Base-by-base conservation (phyloP, 1,140 invertebrate genomes). In the Odontomachus brunneus region DNA sequence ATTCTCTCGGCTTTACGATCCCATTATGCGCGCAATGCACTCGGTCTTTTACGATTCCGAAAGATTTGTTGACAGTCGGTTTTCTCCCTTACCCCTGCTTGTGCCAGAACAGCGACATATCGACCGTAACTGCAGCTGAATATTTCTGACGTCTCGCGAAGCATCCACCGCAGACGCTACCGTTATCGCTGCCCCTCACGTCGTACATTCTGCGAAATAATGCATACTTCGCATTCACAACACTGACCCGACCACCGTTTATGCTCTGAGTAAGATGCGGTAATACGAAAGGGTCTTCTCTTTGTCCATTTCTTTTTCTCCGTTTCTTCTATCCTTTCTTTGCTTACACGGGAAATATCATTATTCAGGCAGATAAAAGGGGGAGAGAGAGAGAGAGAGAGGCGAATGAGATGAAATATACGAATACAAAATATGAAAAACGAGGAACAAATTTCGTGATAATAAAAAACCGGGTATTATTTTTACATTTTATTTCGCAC, bases 341-440 rank as follows among this genome's bases (percentile, higher is more conserved):
- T 5, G 29, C 15, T 66, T 1, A 2, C 12, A 5, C 3, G 1
- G 4, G 11, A 53, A 51, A 14, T 65, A 38, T 67, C 38, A 38
- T 75, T 4, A 26, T 63, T 29, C 11, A n/a, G 22, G 9, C n/a
- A 4, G 5, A 12, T 9, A 0, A 1, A 49, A 3, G 29, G 33
- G 51, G 5, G 0, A 60, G n/a, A 14, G 29, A 2, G 65, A 4
- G 33, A 4, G 7, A 9, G 9, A 19, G 5, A 1, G 0, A 26
- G 63, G n/a, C n/a, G n/a, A n/a, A n/a, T n/a, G n/a, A n/a, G n/a
- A 75, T 38, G 17, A 71, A 33, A 55, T 55, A 22, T 53, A 71
- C 3, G 14, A 53, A 33, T 63, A n/a, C n/a, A n/a, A 48, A 73
- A 60, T 73, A 26, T 59, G 38, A 12, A 59, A 24, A 7, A 38